Conservation (phyloP, 2,797 vertebrate genomes). For the Myotis pilosus region DNA sequence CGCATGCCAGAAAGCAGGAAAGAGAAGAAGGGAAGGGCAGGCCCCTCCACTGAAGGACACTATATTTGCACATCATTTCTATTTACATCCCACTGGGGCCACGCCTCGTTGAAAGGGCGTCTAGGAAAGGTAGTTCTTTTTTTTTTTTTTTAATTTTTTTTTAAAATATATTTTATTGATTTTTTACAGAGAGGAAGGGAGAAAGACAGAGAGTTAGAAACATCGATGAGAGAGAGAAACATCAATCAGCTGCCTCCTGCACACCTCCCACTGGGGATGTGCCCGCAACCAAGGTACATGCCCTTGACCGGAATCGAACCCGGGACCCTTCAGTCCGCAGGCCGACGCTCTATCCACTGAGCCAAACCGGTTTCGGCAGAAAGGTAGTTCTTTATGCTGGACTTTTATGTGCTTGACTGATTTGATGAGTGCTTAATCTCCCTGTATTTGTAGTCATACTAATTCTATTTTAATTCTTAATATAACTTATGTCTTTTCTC, state of each 20-base stretch:
- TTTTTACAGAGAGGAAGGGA: no score
- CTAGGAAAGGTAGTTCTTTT: background rate
- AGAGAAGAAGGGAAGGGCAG: background rate
- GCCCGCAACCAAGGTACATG: no score
- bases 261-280: no score
- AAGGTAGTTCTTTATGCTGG: background rate
- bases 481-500: background rate
- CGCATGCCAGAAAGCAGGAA: background rate
- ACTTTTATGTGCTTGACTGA: background rate
- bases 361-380: no score
- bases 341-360: no score
- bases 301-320: no score
- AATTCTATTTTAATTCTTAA: background rate
- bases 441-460: background rate
- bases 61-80: background rate
- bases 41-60: background rate
- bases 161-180: no score
- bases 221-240: no score
- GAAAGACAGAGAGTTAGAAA: no score
- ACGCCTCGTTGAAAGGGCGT: background rate
- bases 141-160: no score
- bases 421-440: background rate
- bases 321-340: no score
- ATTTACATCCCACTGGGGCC: background rate
- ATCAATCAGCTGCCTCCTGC: no score